Conservation (phyloP, 2,888 invertebrate genomes). For the Formica aserva region DNA sequence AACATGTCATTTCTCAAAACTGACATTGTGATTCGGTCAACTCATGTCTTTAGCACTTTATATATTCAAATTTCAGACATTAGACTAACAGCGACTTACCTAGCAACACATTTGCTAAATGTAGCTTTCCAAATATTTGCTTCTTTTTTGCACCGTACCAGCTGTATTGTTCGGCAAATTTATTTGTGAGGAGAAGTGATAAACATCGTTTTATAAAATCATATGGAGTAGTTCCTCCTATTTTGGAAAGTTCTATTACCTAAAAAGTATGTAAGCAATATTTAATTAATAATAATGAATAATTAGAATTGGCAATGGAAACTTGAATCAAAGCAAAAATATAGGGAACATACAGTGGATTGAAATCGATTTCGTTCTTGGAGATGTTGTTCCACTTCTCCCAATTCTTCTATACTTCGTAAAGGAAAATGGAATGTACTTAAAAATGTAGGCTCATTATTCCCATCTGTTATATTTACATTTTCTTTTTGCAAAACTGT, state of each 20-base stretch:
- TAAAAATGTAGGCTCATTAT: neutral
- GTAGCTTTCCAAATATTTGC: neutral
- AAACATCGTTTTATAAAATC: neutral
- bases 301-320: neutral
- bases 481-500: neutral
- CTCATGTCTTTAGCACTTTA: too few relatives aligned
- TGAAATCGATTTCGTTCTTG: neutral
- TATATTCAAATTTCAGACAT: too few relatives aligned
- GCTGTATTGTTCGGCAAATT: neutral
- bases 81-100: neutral
- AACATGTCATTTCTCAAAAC: too few relatives aligned
- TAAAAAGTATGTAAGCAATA: neutral
- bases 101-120: neutral
- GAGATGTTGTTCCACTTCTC: neutral
- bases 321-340: neutral
- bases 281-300: neutral
- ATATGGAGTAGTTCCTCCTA: neutral
- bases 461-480: neutral
- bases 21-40: too few relatives aligned
- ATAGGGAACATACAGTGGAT: neutral
- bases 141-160: neutral
- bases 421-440: neutral
- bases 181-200: neutral
- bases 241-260: neutral
- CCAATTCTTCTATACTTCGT: neutral